Conservation (phyloP, 2,113 vertebrate species). For the Cnemophilus loriae region DNA sequence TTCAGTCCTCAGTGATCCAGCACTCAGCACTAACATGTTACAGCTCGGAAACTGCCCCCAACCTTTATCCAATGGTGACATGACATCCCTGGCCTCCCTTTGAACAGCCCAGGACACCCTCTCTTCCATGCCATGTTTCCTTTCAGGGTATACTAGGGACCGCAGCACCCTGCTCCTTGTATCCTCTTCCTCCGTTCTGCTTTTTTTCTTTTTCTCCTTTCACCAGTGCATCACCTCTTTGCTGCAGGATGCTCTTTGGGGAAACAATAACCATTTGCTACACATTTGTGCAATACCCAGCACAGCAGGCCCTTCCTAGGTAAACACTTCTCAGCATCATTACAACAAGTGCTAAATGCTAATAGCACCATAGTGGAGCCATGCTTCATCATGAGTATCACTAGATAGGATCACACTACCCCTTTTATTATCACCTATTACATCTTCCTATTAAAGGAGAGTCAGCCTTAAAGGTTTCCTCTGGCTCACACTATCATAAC, state of each 20-base stretch:
- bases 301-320: neutral
- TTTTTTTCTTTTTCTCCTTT: neutral
- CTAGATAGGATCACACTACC: neutral
- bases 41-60: neutral
- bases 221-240: neutral
- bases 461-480: neutral
- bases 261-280: neutral
- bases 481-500: neutral
- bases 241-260: rapidly evolving
- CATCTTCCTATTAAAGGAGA: neutral
- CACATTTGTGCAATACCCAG: neutral
- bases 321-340: neutral
- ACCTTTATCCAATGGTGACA: neutral
- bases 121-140: neutral
- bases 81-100: neutral
- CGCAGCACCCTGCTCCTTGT: neutral
- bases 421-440: neutral
- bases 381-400: neutral
- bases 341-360: neutral
- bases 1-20: neutral
- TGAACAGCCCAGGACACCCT: rapidly evolving
- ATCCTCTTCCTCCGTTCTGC: neutral
- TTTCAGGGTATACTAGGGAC: neutral
- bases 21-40: neutral
- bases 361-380: neutral